Conservation (phyloP, 2,113 vertebrate genomes). For the Dasyurus viverrinus region DNA sequence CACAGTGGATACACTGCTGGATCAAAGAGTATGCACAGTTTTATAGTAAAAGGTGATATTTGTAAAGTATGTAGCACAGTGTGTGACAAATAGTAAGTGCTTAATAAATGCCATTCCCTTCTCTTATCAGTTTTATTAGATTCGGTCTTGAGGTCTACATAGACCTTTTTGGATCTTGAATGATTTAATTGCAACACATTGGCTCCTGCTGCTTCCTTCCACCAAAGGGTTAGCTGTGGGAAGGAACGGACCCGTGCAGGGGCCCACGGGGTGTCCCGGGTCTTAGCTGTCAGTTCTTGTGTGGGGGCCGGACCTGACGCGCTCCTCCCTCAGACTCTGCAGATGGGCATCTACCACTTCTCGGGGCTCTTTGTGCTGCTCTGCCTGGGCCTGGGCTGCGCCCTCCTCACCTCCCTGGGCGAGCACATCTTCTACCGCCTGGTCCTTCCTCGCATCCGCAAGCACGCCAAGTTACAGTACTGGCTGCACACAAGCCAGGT, state of each 20-base stretch:
- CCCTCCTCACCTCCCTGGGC: conserved; percentile 88
- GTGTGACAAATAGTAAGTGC: background rate
- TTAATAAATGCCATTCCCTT: background rate
- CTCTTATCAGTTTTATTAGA: background rate
- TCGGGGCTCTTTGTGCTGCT: conserved; percentile 93
- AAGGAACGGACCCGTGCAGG: background rate
- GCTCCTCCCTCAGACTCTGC: conserved; percentile 87
- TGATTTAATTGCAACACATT: background rate
- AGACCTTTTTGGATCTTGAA: background rate
- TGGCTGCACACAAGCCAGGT: conserved; percentile 97
- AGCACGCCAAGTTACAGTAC: conserved; percentile 89
- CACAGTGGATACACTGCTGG: too few relatives aligned
- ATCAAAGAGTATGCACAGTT: too few relatives aligned
- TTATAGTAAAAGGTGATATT: background rate
- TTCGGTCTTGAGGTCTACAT: too few relatives aligned
- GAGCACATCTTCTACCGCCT: conserved; percentile 91
- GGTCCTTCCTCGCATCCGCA: conserved; percentile 89
- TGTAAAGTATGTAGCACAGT: background rate
- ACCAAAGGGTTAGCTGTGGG: background rate
- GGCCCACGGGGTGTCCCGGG: too few relatives aligned
- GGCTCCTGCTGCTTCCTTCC: background rate
- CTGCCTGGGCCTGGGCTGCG: conserved; percentile 90
- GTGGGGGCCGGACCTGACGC: fast-evolving
- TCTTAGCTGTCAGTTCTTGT: background rate
- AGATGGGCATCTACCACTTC: conserved; percentile 95